Base-by-base conservation (phyloP, 2,797 vertebrate genomes). In the Naso thynnoides region DNA sequence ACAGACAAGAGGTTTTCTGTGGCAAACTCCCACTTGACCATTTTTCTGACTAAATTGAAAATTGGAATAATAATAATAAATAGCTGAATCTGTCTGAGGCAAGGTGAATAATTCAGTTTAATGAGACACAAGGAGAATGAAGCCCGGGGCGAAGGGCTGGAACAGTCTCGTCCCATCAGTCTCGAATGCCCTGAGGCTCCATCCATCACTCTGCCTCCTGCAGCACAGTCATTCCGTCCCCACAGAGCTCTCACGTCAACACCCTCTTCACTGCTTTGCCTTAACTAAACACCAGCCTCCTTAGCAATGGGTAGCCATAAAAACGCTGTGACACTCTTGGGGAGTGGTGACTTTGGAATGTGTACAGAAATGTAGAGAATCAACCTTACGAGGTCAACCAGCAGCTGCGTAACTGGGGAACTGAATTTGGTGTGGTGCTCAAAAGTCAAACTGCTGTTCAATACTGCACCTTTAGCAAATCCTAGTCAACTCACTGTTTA, bases 61-160 rank as follows among this genome's bases (percentile, higher is more conserved):
- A 91, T 73, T 78, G 70, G 45, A 83, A 83, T 78, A 77, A 83
- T 76, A 78, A 73, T 76, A 88, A 87, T 79, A 84, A 83, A 89
- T 78, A 79, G 72, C 53, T 10, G n/a, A 48, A 70, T 76, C 49
- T 79, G 82, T 84, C 83, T 67, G 45, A 54, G 62, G 68, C 53
- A 80, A 53, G 65, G 58, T 82, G 75, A 83, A 89, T 91, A 90
- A 92, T 89, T 94, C 89, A 88, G 57, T 88, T 92, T 91, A 93
- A 92, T 89, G 86, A 84, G 84, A 89, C 78, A 86, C 57, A 44
- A 69, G 74, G 75, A 86, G 85, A 90, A 89, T 89, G 79, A 90
- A 66, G 81, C 74, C 73, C 52, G 23, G 75, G 77, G 76, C 84
- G 70, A 89, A 81, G 78, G 81, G 77, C 78, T 83, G 80, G 85